A percentile compares a stretch with the other conserved stretches of the same genome.
These are phyloP conservation scores for Agonopterix alstromeriana DNA, from an alignment of 2,888 invertebrate species.

Conservation along the genomic window DNA sequence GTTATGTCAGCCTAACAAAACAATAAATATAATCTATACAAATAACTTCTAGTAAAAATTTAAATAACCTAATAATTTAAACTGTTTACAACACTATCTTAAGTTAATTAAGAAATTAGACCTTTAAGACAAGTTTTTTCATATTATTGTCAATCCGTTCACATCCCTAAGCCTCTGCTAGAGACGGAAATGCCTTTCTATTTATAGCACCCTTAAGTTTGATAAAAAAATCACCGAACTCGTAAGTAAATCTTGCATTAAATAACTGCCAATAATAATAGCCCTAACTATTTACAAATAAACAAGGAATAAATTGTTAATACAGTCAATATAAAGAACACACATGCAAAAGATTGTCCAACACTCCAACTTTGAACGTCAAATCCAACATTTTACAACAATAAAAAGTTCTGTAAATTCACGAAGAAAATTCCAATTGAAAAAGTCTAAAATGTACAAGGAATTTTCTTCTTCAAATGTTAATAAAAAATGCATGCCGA, in stretches of 20 bases:
- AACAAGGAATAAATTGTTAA: conserved; percentile 6
- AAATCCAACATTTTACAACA: conserved; percentile 15
- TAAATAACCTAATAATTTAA: conserved; percentile 3
- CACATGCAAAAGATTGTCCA: conserved; percentile 26
- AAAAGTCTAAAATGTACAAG: conserved; percentile 6
- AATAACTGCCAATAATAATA: neutral
- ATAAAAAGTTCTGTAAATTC: conserved; percentile 9
- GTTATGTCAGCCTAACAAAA: conserved; percentile 24
- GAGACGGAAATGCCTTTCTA: neutral
- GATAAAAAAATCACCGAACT: neutral
- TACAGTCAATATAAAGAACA: conserved; percentile 22
- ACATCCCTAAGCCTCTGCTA: neutral
- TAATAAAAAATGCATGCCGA: conserved; percentile 29
- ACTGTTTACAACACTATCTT: neutral
- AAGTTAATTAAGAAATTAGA: neutral
- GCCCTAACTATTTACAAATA: conserved; percentile 1
- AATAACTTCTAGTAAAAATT: conserved; percentile 5
- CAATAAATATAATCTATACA: conserved; percentile 28
- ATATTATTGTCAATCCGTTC: neutral
- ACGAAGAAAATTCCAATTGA: conserved; percentile 19
- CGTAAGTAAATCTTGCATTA: neutral
- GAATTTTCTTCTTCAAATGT: conserved; percentile 17
- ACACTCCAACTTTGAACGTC: conserved; percentile 1
- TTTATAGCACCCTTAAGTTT: neutral
- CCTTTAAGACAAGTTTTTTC: neutral